Conservation (phyloP, 2,888 invertebrate genomes). For the Chaetogeoica ovagalla region DNA sequence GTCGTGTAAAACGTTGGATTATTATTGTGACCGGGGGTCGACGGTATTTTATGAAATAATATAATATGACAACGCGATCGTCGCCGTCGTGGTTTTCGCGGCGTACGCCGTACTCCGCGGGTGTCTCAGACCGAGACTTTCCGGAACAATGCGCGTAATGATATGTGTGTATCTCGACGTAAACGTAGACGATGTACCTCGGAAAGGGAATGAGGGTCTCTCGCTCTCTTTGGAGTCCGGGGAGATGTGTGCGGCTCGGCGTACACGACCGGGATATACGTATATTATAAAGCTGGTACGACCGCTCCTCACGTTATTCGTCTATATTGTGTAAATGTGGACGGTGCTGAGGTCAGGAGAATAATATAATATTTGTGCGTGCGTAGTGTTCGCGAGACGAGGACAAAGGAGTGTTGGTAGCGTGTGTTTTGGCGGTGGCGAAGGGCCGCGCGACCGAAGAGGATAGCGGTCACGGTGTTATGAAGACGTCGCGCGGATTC, state of each 20-base stretch:
- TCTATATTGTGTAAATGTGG: slow-evolving; percentile 17
- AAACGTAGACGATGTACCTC: too few relatives aligned
- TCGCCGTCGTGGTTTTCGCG: not conserved
- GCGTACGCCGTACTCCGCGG: not conserved
- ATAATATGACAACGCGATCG: too few relatives aligned
- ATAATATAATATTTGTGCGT: not conserved
- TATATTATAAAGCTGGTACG: not conserved
- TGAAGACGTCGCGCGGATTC: not conserved
- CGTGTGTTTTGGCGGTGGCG: not conserved
- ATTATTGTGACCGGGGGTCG: too few relatives aligned
- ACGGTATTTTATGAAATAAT: too few relatives aligned
- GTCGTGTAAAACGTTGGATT: too few relatives aligned
- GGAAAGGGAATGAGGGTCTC: not conserved
- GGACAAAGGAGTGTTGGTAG: slow-evolving; percentile 30
- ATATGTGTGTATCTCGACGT: too few relatives aligned
- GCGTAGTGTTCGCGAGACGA: not conserved
- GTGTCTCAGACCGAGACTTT: slow-evolving; percentile 12
- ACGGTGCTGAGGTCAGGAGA: slow-evolving; percentile 28
- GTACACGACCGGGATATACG: not conserved
- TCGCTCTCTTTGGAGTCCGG: not conserved
- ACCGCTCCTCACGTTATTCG: not conserved
- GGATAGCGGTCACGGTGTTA: not conserved
- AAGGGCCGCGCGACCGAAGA: too few relatives aligned
- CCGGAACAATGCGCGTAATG: not conserved
- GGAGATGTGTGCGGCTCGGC: not conserved